These are phyloP conservation scores for Polyommatus icarus DNA, from an alignment of 2,888 invertebrate genomes.

Conservation along the genomic window DNA sequence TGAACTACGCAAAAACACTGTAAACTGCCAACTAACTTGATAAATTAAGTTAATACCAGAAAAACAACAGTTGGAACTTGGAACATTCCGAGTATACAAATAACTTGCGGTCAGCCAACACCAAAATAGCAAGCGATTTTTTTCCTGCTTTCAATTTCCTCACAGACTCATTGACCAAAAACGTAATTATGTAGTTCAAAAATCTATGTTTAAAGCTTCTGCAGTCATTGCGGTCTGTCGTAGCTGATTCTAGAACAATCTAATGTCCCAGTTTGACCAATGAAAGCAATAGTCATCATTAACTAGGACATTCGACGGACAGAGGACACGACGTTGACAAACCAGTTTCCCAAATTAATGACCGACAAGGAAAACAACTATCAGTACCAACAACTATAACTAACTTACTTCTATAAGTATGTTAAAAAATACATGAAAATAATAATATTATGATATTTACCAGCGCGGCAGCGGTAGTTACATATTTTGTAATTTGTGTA, in stretches of 20 bases:
- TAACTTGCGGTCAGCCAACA: no score
- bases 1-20: background rate
- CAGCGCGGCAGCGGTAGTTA: no score
- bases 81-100: no score
- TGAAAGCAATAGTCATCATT: constrained; percentile 1
- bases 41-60: background rate
- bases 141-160: no score
- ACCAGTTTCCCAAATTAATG: background rate
- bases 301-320: constrained; percentile 1
- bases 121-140: no score
- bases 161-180: no score
- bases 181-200: background rate
- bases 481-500: no score
- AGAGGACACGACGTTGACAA: background rate
- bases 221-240: background rate
- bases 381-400: no score
- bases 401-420: no score
- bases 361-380: background rate
- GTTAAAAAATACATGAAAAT: no score
- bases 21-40: background rate
- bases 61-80: background rate
- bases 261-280: background rate
- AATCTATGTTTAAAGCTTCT: background rate
- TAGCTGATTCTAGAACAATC: background rate
- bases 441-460: no score